Evolutionary conservation across 2,888 invertebrate genomes (phyloP), one percentile per base, ranked within the genome.

Genomic region (Pilophorus perplexus): DNA sequence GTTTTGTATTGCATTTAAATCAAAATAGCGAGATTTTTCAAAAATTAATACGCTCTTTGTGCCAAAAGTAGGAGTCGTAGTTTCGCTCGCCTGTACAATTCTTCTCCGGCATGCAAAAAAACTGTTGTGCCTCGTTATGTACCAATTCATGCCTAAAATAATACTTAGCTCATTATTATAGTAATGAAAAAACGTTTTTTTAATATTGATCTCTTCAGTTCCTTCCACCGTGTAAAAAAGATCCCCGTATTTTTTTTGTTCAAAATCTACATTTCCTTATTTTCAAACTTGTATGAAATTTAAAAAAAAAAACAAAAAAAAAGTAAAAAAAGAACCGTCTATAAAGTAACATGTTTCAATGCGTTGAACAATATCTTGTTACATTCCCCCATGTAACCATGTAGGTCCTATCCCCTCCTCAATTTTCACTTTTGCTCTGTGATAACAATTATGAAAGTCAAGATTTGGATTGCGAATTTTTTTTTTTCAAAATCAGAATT

Each of bases 161-260:
- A 59, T 42, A 25, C 28, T 42, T 42, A 59, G 42, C 42, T 59
- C 42, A 42, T 59, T 59, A 59, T 59, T 59, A 42, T 52, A 59
- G 42, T 59, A 42, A 42, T 59, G 59, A 25, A 25, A 28, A 28
- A 12, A 59, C 14, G 23, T 23, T 59, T 59, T 37, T 42, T 33
- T 59, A 52, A 27, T 59, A 23, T 42, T 59, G 59, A 59, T 59
- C 59, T 59, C 59, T 59, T 42, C 40, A 59, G 59, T 59, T 59
- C 59, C 59, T 59, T 59, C 59, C 59, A 40, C 59, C 40, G 42
- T 57, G 23, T 54, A 55, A 55, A 55, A 55, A 55, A 55, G 14
- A 55, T 20, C n/a, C n/a, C n/a, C n/a, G n/a, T n/a, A n/a, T n/a
- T n/a, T n/a, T n/a, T n/a, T n/a, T n/a, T n/a, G n/a, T n/a, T n/a